These are phyloP conservation scores for Cheirogaleus medius DNA, from an alignment of 2,113 vertebrate species.

Conservation along the genomic window DNA sequence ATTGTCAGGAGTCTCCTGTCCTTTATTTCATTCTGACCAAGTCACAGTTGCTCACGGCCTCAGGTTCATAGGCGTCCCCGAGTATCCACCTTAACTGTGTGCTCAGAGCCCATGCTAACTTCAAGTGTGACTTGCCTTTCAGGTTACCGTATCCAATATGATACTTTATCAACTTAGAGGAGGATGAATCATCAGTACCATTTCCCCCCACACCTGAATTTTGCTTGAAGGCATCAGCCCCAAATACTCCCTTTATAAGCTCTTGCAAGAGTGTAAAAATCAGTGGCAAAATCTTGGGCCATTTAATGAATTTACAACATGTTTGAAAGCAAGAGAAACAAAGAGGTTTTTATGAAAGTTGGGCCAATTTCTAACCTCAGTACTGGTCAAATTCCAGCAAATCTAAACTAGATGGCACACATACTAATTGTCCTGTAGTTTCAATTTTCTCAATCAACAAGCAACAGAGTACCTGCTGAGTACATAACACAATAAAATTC, in stretches of 20 bases:
- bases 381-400: slow-evolving; percentile 11
- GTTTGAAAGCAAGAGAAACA: slow-evolving; percentile 3
- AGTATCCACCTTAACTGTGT: not conserved
- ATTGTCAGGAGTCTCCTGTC: not conserved
- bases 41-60: not conserved
- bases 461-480: not conserved
- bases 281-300: not conserved
- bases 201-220: slow-evolving; percentile 9
- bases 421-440: not conserved
- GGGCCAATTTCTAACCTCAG: not conserved
- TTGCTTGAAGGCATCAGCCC: not conserved
- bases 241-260: not conserved
- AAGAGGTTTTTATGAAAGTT: slow-evolving; percentile 36
- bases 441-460: not conserved
- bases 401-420: not conserved
- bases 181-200: not conserved
- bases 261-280: slow-evolving; percentile 17
- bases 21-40: not conserved
- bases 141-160: not conserved
- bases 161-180: not conserved
- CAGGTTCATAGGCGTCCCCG: not conserved
- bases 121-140: not conserved
- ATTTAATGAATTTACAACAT: slow-evolving; percentile 24
- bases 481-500: not conserved
- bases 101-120: not conserved